These are phyloP conservation scores for Macrocentrus cingulum DNA, from an alignment of 1,140 invertebrate species.

Conservation along the genomic window DNA sequence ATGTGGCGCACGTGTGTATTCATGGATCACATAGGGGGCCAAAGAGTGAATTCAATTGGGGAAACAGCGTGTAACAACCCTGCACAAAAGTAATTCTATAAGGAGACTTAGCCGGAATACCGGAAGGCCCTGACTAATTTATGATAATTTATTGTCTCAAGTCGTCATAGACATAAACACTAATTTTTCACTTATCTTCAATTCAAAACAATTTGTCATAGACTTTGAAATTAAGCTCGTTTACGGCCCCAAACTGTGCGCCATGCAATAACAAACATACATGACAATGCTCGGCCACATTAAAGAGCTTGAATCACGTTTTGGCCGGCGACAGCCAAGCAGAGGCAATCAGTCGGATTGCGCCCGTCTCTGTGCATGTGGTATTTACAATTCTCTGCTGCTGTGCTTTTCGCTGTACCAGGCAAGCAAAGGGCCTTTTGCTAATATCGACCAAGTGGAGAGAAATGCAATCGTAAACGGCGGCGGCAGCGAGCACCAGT, in stretches of 20 bases:
- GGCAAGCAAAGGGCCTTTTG: no score
- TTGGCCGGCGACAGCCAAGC: no score
- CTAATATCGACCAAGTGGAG: background rate
- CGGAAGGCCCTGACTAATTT: conserved; percentile 17
- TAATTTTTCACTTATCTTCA: background rate
- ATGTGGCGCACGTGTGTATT: conserved; percentile 10
- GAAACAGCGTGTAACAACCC: background rate
- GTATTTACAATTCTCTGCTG: no score
- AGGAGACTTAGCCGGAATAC: conserved; percentile 5
- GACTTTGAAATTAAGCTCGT: no score
- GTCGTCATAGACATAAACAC: background rate
- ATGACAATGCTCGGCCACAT: no score
- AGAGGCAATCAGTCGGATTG: no score
- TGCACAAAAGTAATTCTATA: conserved; percentile 12
- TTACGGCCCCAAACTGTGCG: no score
- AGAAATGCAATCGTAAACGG: background rate
- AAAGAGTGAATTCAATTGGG: conserved; percentile 16
- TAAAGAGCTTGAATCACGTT: no score
- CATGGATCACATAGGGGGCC: conserved; percentile 4
- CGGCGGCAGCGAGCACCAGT: background rate
- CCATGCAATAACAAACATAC: no score
- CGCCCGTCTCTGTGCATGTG: no score
- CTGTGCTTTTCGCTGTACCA: no score
- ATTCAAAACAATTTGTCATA: background rate
- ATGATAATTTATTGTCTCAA: conserved; percentile 8